Conservation (phyloP, 2,797 vertebrate species). For the Mormyrops boulengeri region DNA sequence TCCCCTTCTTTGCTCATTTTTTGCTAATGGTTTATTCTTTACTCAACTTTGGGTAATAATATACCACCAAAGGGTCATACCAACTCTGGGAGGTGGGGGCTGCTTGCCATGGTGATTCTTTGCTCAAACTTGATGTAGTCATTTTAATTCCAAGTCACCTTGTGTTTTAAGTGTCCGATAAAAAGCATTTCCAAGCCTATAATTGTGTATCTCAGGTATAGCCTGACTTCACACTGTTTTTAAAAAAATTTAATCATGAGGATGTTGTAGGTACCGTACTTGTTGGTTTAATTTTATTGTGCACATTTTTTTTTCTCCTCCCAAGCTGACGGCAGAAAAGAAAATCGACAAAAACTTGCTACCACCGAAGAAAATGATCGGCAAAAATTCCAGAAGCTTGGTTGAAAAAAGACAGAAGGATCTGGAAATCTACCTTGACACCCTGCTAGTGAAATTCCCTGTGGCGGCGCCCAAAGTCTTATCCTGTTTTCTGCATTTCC, state of each 20-base stretch:
- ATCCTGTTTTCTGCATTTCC: constrained; percentile 80
- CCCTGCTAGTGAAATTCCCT: constrained; percentile 76
- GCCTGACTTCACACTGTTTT: not conserved
- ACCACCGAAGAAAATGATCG: constrained; percentile 95
- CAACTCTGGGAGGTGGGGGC: not conserved
- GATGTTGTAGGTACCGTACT: not conserved
- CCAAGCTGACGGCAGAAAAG: constrained; percentile 78
- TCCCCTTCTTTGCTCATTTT: not conserved
- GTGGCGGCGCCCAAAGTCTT: constrained; percentile 73
- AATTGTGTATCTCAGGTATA: not conserved
- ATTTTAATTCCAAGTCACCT: not conserved
- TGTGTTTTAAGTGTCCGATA: not conserved
- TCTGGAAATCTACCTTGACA: constrained; percentile 87
- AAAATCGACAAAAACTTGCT: constrained; percentile 85
- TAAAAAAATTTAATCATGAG: not conserved
- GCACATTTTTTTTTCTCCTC: constrained; percentile 28
- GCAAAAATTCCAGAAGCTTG: constrained; percentile 91
- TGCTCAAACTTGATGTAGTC: not conserved
- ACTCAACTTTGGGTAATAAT: not conserved
- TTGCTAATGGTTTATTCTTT: not conserved
- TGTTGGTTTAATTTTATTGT: not conserved
- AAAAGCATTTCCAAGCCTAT: not conserved
- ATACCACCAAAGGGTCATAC: not conserved
- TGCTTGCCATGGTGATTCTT: not conserved
- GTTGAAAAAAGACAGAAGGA: constrained; percentile 93